Conservation (phyloP, 2,113 vertebrate species). For the Zapus hudsonius region DNA sequence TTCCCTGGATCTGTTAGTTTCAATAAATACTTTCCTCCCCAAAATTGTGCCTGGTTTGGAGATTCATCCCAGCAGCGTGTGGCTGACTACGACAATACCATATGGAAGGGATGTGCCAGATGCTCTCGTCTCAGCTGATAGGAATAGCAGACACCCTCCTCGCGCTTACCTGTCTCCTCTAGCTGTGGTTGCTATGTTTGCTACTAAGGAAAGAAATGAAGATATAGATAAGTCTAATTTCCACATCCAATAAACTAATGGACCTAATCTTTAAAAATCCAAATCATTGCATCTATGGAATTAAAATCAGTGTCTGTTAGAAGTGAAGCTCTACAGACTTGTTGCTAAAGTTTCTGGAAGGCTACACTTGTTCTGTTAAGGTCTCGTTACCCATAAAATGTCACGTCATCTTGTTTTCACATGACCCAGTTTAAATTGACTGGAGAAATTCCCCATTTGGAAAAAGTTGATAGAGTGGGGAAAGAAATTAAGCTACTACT, state of each 20-base stretch:
- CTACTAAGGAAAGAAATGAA: neutral
- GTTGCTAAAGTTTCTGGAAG: neutral
- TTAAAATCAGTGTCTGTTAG: neutral
- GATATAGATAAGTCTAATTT: neutral
- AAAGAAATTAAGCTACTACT: neutral
- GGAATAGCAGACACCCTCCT: constrained; percentile 19
- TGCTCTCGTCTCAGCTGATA: constrained; percentile 65
- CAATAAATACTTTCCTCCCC: too few species aligned
- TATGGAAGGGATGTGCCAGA: constrained; percentile 54
- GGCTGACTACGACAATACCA: too few species aligned
- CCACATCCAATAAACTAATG: neutral
- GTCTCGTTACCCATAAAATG: neutral
- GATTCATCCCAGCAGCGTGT: too few species aligned
- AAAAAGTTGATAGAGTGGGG: neutral
- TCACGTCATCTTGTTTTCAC: constrained; percentile 2
- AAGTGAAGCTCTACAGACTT: neutral
- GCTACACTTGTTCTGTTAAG: neutral
- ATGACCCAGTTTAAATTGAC: neutral
- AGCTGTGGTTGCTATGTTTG: neutral
- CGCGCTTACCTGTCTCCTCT: neutral
- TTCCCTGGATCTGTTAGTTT: too few species aligned
- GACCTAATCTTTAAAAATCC: neutral
- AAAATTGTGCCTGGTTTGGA: too few species aligned
- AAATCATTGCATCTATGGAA: neutral
- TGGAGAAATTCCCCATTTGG: neutral